Evolutionary conservation across 1,140 invertebrate genomes (phyloP), one percentile per base, ranked within the genome.

Genomic region (Apolygus lucorum): DNA sequence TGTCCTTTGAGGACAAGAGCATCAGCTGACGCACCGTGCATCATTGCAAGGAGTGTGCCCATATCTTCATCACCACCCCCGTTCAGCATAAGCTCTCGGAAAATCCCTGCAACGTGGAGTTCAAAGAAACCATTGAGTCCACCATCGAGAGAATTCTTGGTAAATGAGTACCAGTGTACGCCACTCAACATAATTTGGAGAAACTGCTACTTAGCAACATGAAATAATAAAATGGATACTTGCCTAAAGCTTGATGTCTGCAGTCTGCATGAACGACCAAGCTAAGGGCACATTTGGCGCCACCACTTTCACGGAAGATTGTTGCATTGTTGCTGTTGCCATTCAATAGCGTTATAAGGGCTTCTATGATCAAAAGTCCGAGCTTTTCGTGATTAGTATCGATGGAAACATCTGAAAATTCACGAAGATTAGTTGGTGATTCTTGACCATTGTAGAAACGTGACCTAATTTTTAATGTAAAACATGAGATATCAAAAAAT

Each of bases 31-130:
- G 93, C 89, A 11, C 91, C 89, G 80, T 97, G 93, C 85, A 98
- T 90, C 17, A 95, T 87, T 52, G 91, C 91, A 1, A 98, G 84
- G 42, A 98, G 81, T 52, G 92, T 91, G 1, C 90, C 88, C 92
- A 98, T 95, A 74, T 97, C 95, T 76, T 98, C 95, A 75, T 98
- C 95, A 24, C 95, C 94, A 1, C 93, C 93, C 70, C 88, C 88
- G 52, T 90, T 94, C 63, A 96, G 83, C 73, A 98, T 88, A 27
- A 97, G 80, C 82, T 97, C 94, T 72, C 92, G 85, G 52, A 92
- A 84, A 52, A 92, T 90, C 72, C 86, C 85, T 84, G 68, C 67
- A 72, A 63, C 34, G 34, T 8, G 4, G 34, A 42, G 34, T 4
- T 42, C 4, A 42, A 17, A 8, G 34, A 4, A 42, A 17, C 4